Conservation (phyloP, 2,888 invertebrate genomes). For the Stictocephala bisonia region DNA sequence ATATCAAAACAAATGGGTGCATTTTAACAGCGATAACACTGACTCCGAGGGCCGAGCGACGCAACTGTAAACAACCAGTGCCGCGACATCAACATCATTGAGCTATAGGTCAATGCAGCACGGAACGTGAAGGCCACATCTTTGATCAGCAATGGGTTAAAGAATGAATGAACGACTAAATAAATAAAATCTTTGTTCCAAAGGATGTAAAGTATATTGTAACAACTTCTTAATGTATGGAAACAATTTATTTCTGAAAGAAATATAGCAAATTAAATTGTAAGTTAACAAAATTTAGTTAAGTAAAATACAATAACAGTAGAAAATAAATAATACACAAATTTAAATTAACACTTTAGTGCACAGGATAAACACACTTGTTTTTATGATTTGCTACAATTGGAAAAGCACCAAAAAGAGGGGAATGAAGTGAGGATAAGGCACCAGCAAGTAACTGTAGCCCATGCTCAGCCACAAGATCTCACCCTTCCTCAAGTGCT, state of each 20-base stretch:
- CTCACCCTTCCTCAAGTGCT: conserved; percentile 8
- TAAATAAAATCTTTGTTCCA: too few species aligned
- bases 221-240: conserved; percentile 6
- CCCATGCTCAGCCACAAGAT: conserved; percentile 22
- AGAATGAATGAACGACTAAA: too few species aligned
- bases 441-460: conserved; percentile 40
- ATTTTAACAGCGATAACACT: too few species aligned
- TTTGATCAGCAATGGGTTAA: too few species aligned
- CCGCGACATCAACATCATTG: too few species aligned
- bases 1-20: too few species aligned
- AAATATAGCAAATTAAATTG: conserved; percentile 9
- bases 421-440: conserved; percentile 38
- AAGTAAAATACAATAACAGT: conserved; percentile 27
- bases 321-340: conserved; percentile 29
- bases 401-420: conserved; percentile 34
- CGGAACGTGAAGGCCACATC: too few species aligned
- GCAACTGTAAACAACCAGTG: too few species aligned
- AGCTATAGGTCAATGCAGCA: too few species aligned
- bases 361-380: conserved; percentile 38
- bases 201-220: neutral
- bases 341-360: conserved; percentile 30
- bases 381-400: conserved; percentile 20
- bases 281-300: conserved; percentile 13
- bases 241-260: conserved; percentile 36
- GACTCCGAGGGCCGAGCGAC: too few species aligned